Conservation (phyloP, 1,140 invertebrate genomes). For the Bombyx mandarina region DNA sequence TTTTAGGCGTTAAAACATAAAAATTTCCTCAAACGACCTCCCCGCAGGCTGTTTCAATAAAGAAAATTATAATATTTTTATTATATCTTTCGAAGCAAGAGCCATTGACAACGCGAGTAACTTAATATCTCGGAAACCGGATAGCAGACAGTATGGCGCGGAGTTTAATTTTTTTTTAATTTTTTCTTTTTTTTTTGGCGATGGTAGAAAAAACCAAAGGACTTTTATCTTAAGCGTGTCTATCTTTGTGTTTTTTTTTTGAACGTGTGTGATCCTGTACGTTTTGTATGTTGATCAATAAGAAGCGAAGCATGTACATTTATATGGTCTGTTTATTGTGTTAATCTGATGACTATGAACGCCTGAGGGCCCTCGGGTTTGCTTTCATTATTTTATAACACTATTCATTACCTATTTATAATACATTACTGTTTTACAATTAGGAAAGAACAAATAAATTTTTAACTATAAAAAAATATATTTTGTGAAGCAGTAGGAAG, state of each 20-base stretch:
- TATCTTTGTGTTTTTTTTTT: conserved; percentile 44
- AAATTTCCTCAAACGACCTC: conserved; percentile 27
- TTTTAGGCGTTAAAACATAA: conserved; percentile 15
- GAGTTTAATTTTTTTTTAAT: conserved; percentile 61
- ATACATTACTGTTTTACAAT: too few species aligned
- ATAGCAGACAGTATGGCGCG: conserved; percentile 70
- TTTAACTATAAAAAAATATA: too few species aligned
- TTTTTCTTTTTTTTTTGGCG: conserved; percentile 37
- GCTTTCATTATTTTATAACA: too few species aligned
- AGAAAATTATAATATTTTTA: conserved; percentile 63
- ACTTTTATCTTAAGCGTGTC: conserved; percentile 48
- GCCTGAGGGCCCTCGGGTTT: too few species aligned
- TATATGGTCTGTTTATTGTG: too few species aligned
- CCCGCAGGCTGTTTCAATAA: conserved; percentile 53
- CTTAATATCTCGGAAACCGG: conserved; percentile 62
- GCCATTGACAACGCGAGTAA: conserved; percentile 49
- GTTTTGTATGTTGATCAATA: too few species aligned
- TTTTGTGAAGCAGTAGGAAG: too few species aligned
- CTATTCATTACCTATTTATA: too few species aligned
- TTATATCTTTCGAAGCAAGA: conserved; percentile 25
- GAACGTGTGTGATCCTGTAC: conserved; percentile 53
- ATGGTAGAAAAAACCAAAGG: conserved; percentile 38
- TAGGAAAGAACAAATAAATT: too few species aligned
- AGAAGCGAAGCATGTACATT: too few species aligned
- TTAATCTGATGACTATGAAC: too few species aligned